Evolutionary conservation across 2,888 invertebrate genomes (phyloP).

Genomic region (Mythimna loreyi): DNA sequence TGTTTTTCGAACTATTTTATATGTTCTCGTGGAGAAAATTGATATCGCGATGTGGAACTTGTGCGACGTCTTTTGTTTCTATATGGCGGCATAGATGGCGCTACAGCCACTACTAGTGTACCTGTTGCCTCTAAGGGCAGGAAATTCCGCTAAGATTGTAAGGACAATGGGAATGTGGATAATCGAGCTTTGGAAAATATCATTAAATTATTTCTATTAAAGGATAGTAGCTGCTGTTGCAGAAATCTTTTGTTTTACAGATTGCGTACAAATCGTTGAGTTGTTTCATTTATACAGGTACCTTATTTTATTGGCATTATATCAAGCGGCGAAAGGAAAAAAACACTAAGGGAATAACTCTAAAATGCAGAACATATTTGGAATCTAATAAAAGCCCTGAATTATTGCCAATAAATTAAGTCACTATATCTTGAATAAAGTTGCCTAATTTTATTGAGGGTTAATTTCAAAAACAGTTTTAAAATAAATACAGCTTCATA

Average conservation of each 20-base stretch:
- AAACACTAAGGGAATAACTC: background rate
- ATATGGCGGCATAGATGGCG: no score
- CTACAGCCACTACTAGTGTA: no score
- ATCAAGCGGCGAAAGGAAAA: background rate
- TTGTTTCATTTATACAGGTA: slow-evolving; percentile 7
- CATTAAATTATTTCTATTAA: background rate
- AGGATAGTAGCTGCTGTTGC: background rate
- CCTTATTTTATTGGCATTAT: background rate
- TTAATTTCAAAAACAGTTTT: background rate
- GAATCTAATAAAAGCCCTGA: no score
- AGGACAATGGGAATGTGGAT: background rate
- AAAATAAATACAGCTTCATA: slow-evolving; percentile 10
- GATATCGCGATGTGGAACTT: no score
- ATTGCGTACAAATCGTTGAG: background rate
- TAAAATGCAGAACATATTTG: no score
- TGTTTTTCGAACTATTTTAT: no score
- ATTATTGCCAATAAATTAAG: background rate
- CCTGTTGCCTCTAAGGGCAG: no score
- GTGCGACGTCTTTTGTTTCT: no score
- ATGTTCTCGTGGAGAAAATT: no score
- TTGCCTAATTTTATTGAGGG: background rate
- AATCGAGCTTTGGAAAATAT: slow-evolving; percentile 4
- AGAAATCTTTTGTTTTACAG: slow-evolving; percentile 16
- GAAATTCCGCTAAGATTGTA: background rate
- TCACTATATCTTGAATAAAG: background rate